Conservation (phyloP, 2,113 vertebrate species). For the Toxostoma redivivum region DNA sequence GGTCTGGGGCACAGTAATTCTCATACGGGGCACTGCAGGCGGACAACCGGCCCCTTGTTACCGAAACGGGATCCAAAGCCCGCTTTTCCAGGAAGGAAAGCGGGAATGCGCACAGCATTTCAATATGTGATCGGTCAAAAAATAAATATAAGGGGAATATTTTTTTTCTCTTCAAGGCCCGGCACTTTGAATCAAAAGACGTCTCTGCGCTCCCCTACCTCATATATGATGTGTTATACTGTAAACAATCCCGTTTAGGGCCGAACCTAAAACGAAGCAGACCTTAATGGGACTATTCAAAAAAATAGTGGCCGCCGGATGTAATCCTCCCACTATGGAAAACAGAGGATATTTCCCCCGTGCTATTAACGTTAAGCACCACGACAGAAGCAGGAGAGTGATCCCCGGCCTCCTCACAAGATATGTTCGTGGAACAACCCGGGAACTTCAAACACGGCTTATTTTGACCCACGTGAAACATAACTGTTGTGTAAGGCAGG, state of each 20-base stretch:
- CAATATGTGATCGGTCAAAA: neutral
- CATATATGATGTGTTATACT: neutral
- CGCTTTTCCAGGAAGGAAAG: neutral
- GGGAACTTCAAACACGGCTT: neutral
- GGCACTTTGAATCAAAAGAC: neutral
- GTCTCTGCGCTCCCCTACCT: neutral
- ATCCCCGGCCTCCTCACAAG: neutral
- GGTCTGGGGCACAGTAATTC: neutral
- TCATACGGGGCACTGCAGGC: neutral
- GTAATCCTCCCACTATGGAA: neutral
- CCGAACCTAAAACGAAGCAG: neutral
- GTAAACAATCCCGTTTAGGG: neutral
- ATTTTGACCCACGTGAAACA: neutral
- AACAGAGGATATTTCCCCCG: neutral
- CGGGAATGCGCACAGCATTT: neutral
- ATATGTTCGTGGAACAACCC: accelerated
- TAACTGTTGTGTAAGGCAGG: neutral
- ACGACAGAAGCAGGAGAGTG: neutral
- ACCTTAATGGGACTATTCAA: neutral
- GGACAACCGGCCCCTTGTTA: slow-evolving; percentile 29
- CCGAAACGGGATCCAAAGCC: neutral
- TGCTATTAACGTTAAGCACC: neutral
- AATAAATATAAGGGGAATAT: neutral
- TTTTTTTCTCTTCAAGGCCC: neutral
- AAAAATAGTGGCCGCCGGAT: neutral